A percentile compares a stretch with the other conserved stretches of the same genome.
These are phyloP conservation scores for Emydocephalus ijimae DNA, from an alignment of 2,113 vertebrate species.

Conservation along the genomic window DNA sequence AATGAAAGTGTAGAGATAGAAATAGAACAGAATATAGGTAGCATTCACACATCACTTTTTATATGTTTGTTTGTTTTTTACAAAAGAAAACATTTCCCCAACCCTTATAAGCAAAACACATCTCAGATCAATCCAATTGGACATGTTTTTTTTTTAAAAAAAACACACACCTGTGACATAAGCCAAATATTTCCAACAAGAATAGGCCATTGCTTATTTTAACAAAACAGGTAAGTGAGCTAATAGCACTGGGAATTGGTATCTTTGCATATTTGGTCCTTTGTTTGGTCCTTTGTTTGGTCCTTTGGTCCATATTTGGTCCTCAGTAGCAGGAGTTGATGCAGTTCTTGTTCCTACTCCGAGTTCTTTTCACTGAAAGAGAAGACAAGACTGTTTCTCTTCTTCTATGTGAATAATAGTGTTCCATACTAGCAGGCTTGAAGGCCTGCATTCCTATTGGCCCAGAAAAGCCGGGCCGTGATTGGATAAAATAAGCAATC, in stretches of 20 bases:
- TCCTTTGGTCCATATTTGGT: neutral
- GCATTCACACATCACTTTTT: neutral
- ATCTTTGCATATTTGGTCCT: neutral
- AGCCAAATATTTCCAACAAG: neutral
- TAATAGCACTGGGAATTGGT: neutral
- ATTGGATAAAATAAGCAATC: too few relatives aligned
- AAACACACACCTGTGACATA: neutral
- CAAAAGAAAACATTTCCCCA: neutral
- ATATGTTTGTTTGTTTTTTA: neutral
- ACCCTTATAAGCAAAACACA: neutral
- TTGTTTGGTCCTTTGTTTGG: neutral
- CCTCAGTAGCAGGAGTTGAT: neutral
- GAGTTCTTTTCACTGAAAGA: neutral
- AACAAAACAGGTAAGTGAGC: neutral
- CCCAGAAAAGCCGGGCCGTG: too few relatives aligned
- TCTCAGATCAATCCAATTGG: neutral
- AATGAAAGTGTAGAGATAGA: neutral
- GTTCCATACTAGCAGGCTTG: too few relatives aligned
- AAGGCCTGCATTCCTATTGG: too few relatives aligned
- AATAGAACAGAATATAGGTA: neutral
- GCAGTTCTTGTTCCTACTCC: neutral
- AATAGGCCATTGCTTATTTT: neutral
- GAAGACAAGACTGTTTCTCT: neutral
- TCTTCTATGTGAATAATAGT: neutral
- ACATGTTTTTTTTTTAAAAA: neutral